Percentiles rank a stretch among this genome's conserved stretches.
These are phyloP conservation scores for Myotis pilosus DNA, from an alignment of 2,797 vertebrate genomes.

Conservation along the genomic window DNA sequence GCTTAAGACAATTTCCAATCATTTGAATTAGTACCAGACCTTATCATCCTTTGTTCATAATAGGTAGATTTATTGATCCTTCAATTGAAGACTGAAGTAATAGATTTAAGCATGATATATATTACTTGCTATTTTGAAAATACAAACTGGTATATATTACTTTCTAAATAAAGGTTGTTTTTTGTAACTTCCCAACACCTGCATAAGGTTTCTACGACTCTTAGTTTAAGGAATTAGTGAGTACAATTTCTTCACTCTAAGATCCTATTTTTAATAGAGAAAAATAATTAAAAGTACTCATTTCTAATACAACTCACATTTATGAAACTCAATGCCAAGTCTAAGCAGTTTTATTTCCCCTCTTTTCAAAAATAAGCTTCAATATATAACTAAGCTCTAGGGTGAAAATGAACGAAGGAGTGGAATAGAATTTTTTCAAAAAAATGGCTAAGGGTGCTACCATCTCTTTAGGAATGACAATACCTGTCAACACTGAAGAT, in stretches of 20 bases:
- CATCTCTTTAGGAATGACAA: neutral
- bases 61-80: neutral
- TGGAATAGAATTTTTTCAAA: neutral
- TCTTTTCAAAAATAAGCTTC: conserved; percentile 10
- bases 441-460: neutral
- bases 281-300: neutral
- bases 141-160: neutral
- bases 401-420: neutral
- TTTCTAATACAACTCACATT: neutral
- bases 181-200: neutral
- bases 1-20: neutral
- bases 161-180: neutral
- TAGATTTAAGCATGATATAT: neutral
- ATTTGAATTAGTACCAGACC: neutral
- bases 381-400: neutral
- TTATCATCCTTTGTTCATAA: neutral
- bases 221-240: neutral
- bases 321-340: neutral
- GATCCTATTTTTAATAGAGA: neutral
- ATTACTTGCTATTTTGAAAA: conserved; percentile 1
- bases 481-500: neutral
- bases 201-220: neutral
- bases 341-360: neutral
- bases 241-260: neutral
- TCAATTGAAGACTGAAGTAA: neutral